Evolutionary conservation across 2,888 invertebrate species (phyloP).

Genomic region (Andricus curvator): DNA sequence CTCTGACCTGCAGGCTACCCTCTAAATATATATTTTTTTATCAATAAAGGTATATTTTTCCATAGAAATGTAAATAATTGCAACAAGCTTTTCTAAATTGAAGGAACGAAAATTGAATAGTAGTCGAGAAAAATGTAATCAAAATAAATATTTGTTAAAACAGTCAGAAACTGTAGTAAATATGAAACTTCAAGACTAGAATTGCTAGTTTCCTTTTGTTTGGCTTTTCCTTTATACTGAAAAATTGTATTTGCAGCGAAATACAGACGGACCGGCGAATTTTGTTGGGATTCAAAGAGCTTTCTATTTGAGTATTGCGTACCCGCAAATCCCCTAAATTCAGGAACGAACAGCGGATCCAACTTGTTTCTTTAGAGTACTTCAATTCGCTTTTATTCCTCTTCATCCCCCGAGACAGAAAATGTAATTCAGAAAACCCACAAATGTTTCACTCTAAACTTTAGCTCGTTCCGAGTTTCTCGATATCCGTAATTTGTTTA

Average conservation of each 20-base stretch:
- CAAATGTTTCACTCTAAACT: constrained; percentile 36
- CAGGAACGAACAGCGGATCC: constrained; percentile 8
- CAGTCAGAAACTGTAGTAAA: neutral
- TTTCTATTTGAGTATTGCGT: constrained; percentile 19
- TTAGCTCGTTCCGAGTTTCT: neutral
- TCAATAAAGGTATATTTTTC: neutral
- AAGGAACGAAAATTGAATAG: neutral
- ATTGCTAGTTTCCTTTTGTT: neutral
- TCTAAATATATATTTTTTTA: no score
- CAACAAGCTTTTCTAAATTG: neutral
- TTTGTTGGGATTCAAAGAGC: constrained; percentile 4
- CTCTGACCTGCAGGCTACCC: no score
- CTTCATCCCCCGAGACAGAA: neutral
- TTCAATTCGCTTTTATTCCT: constrained; percentile 28
- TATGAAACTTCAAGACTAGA: neutral
- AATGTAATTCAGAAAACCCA: constrained; percentile 33
- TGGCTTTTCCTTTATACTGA: neutral
- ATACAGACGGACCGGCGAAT: neutral
- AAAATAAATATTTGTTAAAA: neutral
- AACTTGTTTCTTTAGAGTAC: constrained; percentile 24
- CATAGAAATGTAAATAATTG: neutral
- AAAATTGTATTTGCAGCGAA: neutral
- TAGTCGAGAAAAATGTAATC: neutral
- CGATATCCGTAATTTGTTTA: neutral
- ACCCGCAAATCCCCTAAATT: constrained; percentile 29